Base-by-base conservation (phyloP, 2,888 invertebrate species). In the Agrochola circellaris region DNA sequence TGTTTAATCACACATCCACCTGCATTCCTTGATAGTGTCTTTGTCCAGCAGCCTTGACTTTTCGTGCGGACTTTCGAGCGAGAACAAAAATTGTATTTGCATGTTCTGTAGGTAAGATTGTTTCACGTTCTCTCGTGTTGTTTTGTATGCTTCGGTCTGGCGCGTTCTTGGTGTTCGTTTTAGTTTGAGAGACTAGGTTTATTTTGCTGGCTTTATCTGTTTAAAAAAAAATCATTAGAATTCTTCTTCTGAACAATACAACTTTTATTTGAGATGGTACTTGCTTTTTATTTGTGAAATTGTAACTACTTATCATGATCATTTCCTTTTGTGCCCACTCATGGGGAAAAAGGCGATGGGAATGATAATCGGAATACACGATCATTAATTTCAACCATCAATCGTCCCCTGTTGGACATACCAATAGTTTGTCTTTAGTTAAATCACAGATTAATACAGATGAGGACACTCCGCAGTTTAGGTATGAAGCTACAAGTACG, bases 21-120 rank as follows among this genome's bases (percentile, higher is more conserved):
- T 15, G 65, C 61, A 86, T 78, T 78, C 75, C 38, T 85, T 66
- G n/a, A 75, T 64, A 73, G 15, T 48, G 60, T 65, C 56, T 80
- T 64, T 70, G 74, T 75, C 48, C 73, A 62, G 77, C 73, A 79
- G 38, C 91, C 91, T 91, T 91, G 91, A 91, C 89, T 89, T 91
- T 90, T 89, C 66, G 66, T 64, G 61, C 66, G 30, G 74, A 88
- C 91, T 91, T 90, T 90, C 91, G 75, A 81, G 42, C 66, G 65
- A 54, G 83, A 82, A 84, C 73, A 86, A 87, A 88, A 88, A 86
- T 82, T 75, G 54, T 17, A 64, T 86, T 83, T 86, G 80, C 78
- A 87, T 82, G 54, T 61, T 67, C 58, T 60, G 70, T 70, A 3
- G 26, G 70, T 26, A 51, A 38, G 51, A 79, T 77, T 68, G 75